These are phyloP conservation scores for Rhyzopertha dominica DNA, from an alignment of 1,140 invertebrate genomes.

Conservation along the genomic window DNA sequence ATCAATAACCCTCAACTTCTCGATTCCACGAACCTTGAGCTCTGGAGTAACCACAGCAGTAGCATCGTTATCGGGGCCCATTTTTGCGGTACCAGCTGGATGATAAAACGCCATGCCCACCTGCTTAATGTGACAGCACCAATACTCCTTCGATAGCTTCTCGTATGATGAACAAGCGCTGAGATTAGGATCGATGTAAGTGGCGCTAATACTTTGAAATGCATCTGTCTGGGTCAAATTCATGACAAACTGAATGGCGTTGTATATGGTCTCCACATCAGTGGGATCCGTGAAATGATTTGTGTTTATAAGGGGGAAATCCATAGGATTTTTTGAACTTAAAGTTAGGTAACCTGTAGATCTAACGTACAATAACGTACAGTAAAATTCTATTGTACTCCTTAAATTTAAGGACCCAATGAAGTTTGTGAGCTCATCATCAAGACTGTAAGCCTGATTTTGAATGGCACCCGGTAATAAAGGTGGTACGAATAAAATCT, in stretches of 20 bases:
- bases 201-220: slow-evolving; percentile 44
- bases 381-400: no score
- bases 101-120: slow-evolving; percentile 47
- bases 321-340: slow-evolving; percentile 52
- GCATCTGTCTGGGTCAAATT: slow-evolving; percentile 42
- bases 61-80: slow-evolving; percentile 55
- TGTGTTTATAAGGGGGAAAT: slow-evolving; percentile 63
- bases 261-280: slow-evolving; percentile 49
- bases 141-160: no score
- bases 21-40: slow-evolving; percentile 61
- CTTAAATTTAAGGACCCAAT: no score
- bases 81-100: slow-evolving; percentile 52
- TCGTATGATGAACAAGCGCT: no score
- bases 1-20: slow-evolving; percentile 65
- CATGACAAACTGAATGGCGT: slow-evolving; percentile 47
- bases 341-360: slow-evolving; percentile 46
- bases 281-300: slow-evolving; percentile 54
- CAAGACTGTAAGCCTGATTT: no score
- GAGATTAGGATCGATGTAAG: background rate
- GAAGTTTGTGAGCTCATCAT: no score
- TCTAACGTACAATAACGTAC: slow-evolving; percentile 45
- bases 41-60: slow-evolving; percentile 66
- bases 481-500: no score
- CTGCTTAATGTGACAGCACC: no score
- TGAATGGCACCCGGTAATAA: no score